Conservation (phyloP, 2,888 invertebrate species). For the Thysanoteuthis rhombus region DNA sequence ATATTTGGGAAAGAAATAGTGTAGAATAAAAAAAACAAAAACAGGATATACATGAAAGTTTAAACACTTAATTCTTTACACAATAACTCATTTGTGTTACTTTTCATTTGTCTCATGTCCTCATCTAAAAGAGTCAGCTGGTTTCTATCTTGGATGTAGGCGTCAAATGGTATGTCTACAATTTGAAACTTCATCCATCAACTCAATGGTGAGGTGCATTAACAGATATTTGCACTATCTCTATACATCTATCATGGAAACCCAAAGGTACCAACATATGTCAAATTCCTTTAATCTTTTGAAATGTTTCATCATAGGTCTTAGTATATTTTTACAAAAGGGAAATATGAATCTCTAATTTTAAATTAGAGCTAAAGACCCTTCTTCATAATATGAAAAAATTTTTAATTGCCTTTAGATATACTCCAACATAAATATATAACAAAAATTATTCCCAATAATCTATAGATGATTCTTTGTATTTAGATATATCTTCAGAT, state of each 20-base stretch:
- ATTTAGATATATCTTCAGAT: no score
- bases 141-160: neutral
- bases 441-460: no score
- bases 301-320: no score
- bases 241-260: neutral
- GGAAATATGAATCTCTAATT: no score
- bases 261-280: no score
- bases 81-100: neutral
- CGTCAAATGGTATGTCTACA: conserved; percentile 12
- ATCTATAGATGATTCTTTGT: no score
- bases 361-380: no score
- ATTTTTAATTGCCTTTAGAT: no score
- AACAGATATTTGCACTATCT: neutral
- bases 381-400: no score
- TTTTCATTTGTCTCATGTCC: neutral
- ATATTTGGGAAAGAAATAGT: neutral
- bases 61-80: neutral
- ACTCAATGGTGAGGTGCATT: neutral
- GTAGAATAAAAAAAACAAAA: neutral
- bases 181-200: neutral
- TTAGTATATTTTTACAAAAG: no score
- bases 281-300: no score
- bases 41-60: neutral
- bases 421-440: no score
- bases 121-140: neutral